phyloP scores from a whole-genome alignment of 2,113 vertebrate species.

The Scytalopus superciliaris region DNA sequence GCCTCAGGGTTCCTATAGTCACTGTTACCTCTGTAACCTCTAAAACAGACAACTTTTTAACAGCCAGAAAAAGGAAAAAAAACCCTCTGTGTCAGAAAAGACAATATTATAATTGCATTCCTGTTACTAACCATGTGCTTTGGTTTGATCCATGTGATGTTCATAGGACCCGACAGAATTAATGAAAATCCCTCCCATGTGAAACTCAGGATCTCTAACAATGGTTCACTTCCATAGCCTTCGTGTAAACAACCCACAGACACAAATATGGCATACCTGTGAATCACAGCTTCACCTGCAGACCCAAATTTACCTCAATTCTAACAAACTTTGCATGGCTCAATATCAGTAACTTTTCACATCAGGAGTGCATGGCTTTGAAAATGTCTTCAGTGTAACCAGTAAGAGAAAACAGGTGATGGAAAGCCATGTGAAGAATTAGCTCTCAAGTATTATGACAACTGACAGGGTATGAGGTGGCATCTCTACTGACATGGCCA shows the following conservation, averaged over 20 bases:
- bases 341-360: neutral
- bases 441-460: neutral
- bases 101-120: neutral
- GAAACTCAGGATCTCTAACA: slow-evolving; percentile 2
- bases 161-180: slow-evolving; percentile 23
- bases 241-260: neutral
- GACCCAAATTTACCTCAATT: neutral
- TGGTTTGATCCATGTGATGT: slow-evolving; percentile 51
- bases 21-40: neutral
- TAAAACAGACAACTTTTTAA: neutral
- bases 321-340: neutral
- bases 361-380: neutral
- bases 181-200: slow-evolving; percentile 53
- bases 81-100: neutral
- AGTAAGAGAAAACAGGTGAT: neutral
- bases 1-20: neutral
- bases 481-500: neutral
- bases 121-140: slow-evolving; percentile 26
- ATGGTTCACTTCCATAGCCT: neutral
- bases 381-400: neutral
- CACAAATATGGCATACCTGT: neutral
- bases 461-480: neutral
- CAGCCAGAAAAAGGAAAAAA: neutral
- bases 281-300: neutral
- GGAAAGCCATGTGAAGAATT: neutral